Percentiles rank a stretch among this genome's conserved stretches.
phyloP scores from a whole-genome alignment of 1,140 invertebrate genomes.

The Apis florea region DNA sequence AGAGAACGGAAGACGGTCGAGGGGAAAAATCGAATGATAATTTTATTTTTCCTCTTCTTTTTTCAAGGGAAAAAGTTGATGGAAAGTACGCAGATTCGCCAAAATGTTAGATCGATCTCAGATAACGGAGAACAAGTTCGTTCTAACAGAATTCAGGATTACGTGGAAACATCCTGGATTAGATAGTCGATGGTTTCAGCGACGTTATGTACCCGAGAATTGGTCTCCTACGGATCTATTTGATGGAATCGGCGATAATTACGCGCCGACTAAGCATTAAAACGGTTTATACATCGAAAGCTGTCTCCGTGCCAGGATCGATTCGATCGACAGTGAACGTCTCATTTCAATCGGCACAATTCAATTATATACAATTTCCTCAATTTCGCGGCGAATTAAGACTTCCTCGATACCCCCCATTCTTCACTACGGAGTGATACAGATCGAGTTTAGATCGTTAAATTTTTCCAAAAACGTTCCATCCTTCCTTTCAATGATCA shows the following conservation, averaged over 20 bases:
- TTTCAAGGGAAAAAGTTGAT: no score
- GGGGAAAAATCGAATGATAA: no score
- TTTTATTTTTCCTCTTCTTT: no score
- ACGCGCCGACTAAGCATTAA: slow-evolving; percentile 35
- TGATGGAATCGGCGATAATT: slow-evolving; percentile 51
- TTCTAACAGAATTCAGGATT: slow-evolving; percentile 54
- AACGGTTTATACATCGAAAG: not conserved
- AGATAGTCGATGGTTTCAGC: slow-evolving; percentile 41
- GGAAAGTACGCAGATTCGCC: not conserved
- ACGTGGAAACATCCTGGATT: slow-evolving; percentile 58
- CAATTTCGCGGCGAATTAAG: no score
- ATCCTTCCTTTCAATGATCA: no score
- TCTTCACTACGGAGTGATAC: no score
- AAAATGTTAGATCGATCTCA: slow-evolving; percentile 55
- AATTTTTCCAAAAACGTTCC: no score
- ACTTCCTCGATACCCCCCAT: not conserved
- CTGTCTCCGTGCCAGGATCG: not conserved
- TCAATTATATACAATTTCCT: slow-evolving; percentile 5
- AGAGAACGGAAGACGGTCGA: no score
- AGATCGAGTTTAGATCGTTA: no score
- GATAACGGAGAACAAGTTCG: not conserved
- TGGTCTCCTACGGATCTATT: slow-evolving; percentile 49
- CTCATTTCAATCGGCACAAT: not conserved
- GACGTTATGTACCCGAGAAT: slow-evolving; percentile 57
- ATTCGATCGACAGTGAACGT: slow-evolving; percentile 10